Evolutionary conservation across 2,888 invertebrate genomes (phyloP), one percentile per base, ranked within the genome.

Genomic region (Xestia ashworthii): DNA sequence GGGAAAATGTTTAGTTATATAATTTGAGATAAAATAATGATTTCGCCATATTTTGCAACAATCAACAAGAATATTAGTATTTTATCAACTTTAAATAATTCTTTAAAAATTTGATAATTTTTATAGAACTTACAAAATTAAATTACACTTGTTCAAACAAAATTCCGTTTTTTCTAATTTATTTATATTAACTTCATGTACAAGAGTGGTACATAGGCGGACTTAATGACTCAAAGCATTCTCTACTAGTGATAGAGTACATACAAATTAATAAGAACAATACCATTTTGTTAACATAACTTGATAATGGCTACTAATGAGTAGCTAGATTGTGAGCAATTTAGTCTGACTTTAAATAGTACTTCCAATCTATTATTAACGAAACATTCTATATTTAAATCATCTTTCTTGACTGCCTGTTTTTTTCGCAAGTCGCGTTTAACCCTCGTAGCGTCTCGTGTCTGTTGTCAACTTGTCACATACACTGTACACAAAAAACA

Each of bases 401-500:
- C 4, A 8, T 53, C 19, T 41, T 46, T 53, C 9, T n/a, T 46
- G 16, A 9, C 12, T 58, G 44, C 8, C 44, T 8, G 5, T 8
- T 46, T 46, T 73, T 48, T 46, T 53, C 2, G 5, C 16, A n/a
- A n/a, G 12, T 19, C 55, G 44, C 55, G 12, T 55, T 41, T 53
- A 12, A 44, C 44, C 44, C 8, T 41, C 50, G 9, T 41, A 38
- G 41, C 25, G 50, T 25, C 48, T 41, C 48, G 74, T 32, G 14
- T 16, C 3, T 16, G 58, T 58, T 62, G 25, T 50, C 75, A 62
- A 62, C 12, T 8, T 44, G 9, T 41, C 44, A 44, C 44, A 16
- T 19, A 74, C n/a, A n/a, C n/a, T n/a, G n/a, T n/a, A n/a, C 41
- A 73, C 14, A 62, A 72, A 73, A 48, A 58, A 58, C 55, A 76